phyloP scores from a whole-genome alignment of 1,140 invertebrate species.

The Batillaria attramentaria region DNA sequence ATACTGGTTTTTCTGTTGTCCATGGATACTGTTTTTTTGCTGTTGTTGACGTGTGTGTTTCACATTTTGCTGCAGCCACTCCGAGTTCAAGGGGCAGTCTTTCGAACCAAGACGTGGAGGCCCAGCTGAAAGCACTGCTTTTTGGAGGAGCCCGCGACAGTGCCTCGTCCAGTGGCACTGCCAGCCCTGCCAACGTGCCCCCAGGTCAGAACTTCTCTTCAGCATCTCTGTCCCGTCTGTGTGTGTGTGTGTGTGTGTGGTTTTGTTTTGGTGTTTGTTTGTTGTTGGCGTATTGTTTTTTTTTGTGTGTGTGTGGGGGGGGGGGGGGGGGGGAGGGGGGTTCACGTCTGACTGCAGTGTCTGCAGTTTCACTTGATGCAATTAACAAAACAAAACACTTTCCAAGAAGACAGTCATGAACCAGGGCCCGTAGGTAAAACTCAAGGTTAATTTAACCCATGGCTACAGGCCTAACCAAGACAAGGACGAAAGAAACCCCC shows the following conservation, averaged over 20 bases:
- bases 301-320: no score
- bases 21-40: background rate
- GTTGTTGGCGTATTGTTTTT: no score
- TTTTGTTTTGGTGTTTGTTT: background rate
- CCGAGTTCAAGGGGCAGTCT: slow-evolving; percentile 49
- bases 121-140: slow-evolving; percentile 63
- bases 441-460: no score
- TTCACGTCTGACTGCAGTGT: no score
- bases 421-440: no score
- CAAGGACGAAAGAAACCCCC: no score
- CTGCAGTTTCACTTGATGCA: no score
- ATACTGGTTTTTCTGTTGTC: no score
- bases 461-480: no score
- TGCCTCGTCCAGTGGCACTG: slow-evolving; percentile 62
- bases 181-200: slow-evolving; percentile 58
- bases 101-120: slow-evolving; percentile 59
- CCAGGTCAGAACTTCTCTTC: slow-evolving; percentile 46
- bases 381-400: no score
- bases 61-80: slow-evolving; percentile 42
- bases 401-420: no score
- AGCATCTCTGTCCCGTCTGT: background rate
- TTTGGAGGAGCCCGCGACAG: slow-evolving; percentile 61
- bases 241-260: background rate
- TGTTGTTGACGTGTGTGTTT: slow-evolving; percentile 1
- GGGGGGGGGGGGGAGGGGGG: no score